Conservation (phyloP, 2,888 invertebrate species). For the Drosophila planitibia region DNA sequence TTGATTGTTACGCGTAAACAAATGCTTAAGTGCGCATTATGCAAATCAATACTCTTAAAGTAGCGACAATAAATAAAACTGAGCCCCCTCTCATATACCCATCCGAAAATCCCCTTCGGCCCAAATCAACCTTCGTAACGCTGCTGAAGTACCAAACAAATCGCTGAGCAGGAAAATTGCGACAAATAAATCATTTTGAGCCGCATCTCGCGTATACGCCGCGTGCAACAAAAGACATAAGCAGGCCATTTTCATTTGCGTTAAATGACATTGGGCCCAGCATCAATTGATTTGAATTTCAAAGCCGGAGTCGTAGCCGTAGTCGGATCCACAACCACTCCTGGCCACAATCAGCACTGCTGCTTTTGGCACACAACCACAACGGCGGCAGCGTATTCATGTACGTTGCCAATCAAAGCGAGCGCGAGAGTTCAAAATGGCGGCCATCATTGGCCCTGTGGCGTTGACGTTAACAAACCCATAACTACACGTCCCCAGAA, state of each 20-base stretch:
- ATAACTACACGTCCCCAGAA: constrained; percentile 60
- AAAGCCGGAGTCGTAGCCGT: constrained; percentile 52
- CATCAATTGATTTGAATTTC: constrained; percentile 82
- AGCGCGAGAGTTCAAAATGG: constrained; percentile 71
- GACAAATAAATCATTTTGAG: constrained; percentile 83
- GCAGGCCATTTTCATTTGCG: constrained; percentile 80
- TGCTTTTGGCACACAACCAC: constrained; percentile 27
- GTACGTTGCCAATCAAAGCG: constrained; percentile 76
- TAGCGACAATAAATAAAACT: constrained; percentile 74
- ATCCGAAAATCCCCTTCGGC: neutral
- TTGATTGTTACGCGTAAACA: constrained; percentile 82
- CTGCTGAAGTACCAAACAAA: constrained; percentile 57
- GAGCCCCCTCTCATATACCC: neutral
- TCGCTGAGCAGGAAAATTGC: constrained; percentile 80
- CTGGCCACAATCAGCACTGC: constrained; percentile 21
- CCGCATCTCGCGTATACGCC: constrained; percentile 42
- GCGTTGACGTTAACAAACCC: constrained; percentile 77
- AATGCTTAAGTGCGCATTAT: constrained; percentile 81
- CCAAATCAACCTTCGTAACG: neutral
- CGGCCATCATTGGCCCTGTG: constrained; percentile 51
- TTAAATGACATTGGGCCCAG: constrained; percentile 75
- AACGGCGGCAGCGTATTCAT: constrained; percentile 39
- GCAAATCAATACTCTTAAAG: constrained; percentile 82
- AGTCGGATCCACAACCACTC: neutral
- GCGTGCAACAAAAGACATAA: constrained; percentile 77